A percentile compares a stretch with the other conserved stretches of the same genome.
These are phyloP conservation scores for Acrobasis suavella DNA, from an alignment of 2,888 invertebrate species.

Conservation along the genomic window DNA sequence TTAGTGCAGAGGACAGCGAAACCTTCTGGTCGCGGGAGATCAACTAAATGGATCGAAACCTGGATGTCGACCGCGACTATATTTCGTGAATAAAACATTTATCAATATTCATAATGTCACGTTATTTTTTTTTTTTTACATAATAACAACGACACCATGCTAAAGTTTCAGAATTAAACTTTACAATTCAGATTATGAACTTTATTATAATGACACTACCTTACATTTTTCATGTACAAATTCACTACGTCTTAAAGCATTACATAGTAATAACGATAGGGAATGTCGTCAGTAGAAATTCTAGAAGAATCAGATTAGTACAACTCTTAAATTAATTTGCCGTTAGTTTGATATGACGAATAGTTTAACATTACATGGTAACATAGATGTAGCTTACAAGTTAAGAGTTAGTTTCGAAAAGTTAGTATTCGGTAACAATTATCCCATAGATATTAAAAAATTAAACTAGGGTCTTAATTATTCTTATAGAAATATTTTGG, in stretches of 20 bases:
- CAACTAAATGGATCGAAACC: no score
- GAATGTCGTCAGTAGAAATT: constrained; percentile 64
- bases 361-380: constrained; percentile 31
- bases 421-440: constrained; percentile 13
- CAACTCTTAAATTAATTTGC: constrained; percentile 31
- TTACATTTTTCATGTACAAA: constrained; percentile 10
- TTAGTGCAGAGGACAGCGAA: no score
- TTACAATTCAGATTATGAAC: neutral
- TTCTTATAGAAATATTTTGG: constrained; percentile 24
- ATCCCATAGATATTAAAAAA: constrained; percentile 26
- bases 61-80: no score
- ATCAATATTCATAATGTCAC: no score
- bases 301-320: constrained; percentile 61
- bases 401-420: constrained; percentile 26
- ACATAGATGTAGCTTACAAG: constrained; percentile 27
- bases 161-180: neutral
- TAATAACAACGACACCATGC: no score
- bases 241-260: constrained; percentile 21
- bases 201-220: neutral
- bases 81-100: no score
- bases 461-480: constrained; percentile 30
- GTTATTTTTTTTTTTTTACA: no score
- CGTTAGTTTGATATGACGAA: constrained; percentile 47
- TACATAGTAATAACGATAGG: constrained; percentile 34
- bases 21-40: no score